Percentiles rank a stretch among this genome's conserved stretches.
Conservation (phyloP, 2,888 invertebrate species). For the Acrobeloides nanus region DNA sequence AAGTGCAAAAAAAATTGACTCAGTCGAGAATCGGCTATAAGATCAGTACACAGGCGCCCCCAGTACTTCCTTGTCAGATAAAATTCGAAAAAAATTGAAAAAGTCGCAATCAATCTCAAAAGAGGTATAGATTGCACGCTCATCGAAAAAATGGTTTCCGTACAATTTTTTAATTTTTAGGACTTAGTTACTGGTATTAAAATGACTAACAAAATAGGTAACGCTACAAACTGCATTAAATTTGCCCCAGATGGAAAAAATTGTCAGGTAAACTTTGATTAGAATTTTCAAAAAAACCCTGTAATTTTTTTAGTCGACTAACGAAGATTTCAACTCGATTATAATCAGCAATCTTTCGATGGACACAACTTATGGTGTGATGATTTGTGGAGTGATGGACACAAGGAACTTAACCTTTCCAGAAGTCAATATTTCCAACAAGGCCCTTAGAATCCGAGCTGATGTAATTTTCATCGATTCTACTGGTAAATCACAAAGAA, state of each 20-base stretch:
- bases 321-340: constrained; percentile 23
- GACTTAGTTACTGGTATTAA: constrained; percentile 38
- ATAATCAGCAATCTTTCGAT: constrained; percentile 27
- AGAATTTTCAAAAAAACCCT: no score
- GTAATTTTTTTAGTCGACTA: constrained; percentile 4
- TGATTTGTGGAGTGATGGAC: constrained; percentile 44
- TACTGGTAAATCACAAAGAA: no score
- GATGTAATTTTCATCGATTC: constrained; percentile 2
- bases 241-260: constrained; percentile 20
- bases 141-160: constrained; percentile 7
- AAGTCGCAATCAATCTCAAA: not conserved
- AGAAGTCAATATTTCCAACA: constrained; percentile 16
- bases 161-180: constrained; percentile 18
- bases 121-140: not conserved
- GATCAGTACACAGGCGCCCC: no score
- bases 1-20: no score
- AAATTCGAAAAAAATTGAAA: not conserved
- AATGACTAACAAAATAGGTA: constrained; percentile 32
- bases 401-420: constrained; percentile 35
- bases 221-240: constrained; percentile 27
- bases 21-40: no score
- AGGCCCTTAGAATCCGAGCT: constrained; percentile 12
- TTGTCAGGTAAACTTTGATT: not conserved
- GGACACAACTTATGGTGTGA: constrained; percentile 40
- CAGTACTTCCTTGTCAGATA: not conserved